A percentile compares a stretch with the other conserved stretches of the same genome.
Evolutionary conservation across 1,140 invertebrate species (phyloP).

Genomic region (Diorhabda carinulata): DNA sequence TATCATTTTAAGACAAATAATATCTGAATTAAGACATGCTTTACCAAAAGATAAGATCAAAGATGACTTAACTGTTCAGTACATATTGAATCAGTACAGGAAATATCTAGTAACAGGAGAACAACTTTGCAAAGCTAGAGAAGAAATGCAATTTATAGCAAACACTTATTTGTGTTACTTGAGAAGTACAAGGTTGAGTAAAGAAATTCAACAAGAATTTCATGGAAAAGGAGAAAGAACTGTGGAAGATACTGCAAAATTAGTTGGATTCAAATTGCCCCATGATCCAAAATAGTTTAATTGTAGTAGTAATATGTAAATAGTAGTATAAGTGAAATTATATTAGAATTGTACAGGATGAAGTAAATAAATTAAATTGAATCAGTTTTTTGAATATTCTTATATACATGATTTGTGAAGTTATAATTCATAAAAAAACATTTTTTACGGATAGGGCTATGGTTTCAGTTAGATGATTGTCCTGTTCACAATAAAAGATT

Average conservation of each 20-base stretch:
- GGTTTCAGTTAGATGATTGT: no score
- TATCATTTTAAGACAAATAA: conserved; percentile 53
- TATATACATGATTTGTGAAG: no score
- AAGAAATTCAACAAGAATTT: conserved; percentile 67
- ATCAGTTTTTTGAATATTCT: no score
- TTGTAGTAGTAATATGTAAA: background rate
- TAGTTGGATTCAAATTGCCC: conserved; percentile 82
- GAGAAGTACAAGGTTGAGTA: conserved; percentile 59
- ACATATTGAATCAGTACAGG: conserved; percentile 67
- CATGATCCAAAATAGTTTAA: conserved; percentile 62
- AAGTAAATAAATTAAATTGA: no score
- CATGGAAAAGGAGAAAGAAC: conserved; percentile 72
- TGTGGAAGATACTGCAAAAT: conserved; percentile 70
- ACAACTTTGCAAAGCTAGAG: conserved; percentile 72
- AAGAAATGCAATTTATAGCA: conserved; percentile 67
- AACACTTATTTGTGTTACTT: conserved; percentile 74
- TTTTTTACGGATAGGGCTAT: no score
- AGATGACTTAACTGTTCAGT: conserved; percentile 58
- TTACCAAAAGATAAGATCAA: conserved; percentile 52
- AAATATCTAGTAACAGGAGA: conserved; percentile 73
- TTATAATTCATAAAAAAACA: no score
- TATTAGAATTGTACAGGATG: no score
- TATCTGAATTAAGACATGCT: conserved; percentile 57
- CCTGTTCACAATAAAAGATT: no score
- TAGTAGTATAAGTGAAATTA: no score